A percentile compares a stretch with the other conserved stretches of the same genome.
Evolutionary conservation across 1,140 invertebrate species (phyloP).

Genomic region (Drosophila ironensis): DNA sequence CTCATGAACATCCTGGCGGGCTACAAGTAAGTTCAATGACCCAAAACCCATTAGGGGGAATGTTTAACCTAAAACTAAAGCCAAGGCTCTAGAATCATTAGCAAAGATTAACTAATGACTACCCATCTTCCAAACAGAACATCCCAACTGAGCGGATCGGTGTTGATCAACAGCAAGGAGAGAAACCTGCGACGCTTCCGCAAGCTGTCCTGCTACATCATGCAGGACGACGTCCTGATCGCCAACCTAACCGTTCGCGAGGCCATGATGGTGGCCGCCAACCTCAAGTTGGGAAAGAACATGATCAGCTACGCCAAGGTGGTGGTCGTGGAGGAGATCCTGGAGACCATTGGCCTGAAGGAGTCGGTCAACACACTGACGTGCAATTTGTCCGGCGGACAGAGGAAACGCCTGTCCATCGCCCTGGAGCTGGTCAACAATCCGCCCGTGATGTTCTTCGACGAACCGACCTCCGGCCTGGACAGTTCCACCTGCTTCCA

Average conservation of each 20-base stretch:
- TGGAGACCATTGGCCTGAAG: constrained; percentile 88
- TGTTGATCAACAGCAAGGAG: constrained; percentile 92
- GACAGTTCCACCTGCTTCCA: constrained; percentile 97
- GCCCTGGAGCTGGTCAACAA: constrained; percentile 93
- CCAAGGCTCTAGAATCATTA: too few species aligned
- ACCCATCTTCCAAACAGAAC: constrained; percentile 84
- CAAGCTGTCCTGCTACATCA: constrained; percentile 97
- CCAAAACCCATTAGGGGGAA: too few species aligned
- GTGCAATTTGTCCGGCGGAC: constrained; percentile 93
- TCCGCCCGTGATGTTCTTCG: constrained; percentile 98
- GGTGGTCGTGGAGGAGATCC: constrained; percentile 91
- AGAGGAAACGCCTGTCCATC: constrained; percentile 95
- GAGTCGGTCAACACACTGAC: constrained; percentile 91
- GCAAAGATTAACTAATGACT: background rate
- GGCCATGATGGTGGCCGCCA: constrained; percentile 93
- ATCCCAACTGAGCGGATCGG: constrained; percentile 88
- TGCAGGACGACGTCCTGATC: constrained; percentile 96
- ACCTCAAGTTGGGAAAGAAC: constrained; percentile 94
- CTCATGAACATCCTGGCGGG: constrained; percentile 95
- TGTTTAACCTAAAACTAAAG: too few species aligned
- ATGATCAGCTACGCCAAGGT: constrained; percentile 89
- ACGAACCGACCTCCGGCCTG: constrained; percentile 97
- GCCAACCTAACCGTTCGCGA: constrained; percentile 94
- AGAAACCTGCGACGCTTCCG: constrained; percentile 92
- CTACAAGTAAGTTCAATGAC: constrained; percentile 88